Base-by-base conservation (phyloP, 2,888 invertebrate species). In the Cylindroiulus punctatus region DNA sequence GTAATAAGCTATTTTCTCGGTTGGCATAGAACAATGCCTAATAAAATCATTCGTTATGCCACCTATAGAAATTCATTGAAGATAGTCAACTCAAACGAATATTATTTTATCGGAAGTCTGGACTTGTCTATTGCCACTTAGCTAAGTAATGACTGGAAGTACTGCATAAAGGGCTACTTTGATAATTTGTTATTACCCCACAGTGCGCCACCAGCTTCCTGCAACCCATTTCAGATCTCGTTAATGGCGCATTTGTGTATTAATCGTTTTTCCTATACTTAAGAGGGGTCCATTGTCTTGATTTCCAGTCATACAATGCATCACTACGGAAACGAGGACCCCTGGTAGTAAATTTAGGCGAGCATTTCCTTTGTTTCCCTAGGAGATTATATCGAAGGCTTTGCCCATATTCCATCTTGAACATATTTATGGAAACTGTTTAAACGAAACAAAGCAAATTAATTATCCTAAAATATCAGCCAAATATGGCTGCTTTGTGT, bases 261-360 rank as follows among this genome's bases (percentile, higher is more conserved):
- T 52, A 52, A 52, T 52, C 52, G 52, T 52, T 52, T 52, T 52
- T 52, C 52, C 52, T 52, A n/a, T 52, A 52, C n/a, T 52, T 52
- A 19, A 52, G 19, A 52, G 52, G 52, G 19, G 3, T 52, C 12
- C 52, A 3, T 52, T 19, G 17, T 52, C 52, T 52, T 52, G 10
- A 52, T 52, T 17, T 3, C 52, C 52, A 19, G 19, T n/a, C 14
- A 52, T 52, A 52, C 52, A 52, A 52, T 17, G 52, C 19, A 3
- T 3, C 52, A 4, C 3, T 3, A 47, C 14, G 14, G 47, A 5
- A 47, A 47, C 17, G 14, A 19, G 52, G 52, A 52, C 52, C 52
- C 52, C 52, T 52, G 19, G 52, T 19, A 2, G 52, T 52, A n/a
- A 19, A 19, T 19, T 52, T 52, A 3, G 52, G n/a, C 19, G 19